These are phyloP conservation scores for Ceratitis capitata DNA, from an alignment of 1,140 invertebrate genomes.

Conservation along the genomic window DNA sequence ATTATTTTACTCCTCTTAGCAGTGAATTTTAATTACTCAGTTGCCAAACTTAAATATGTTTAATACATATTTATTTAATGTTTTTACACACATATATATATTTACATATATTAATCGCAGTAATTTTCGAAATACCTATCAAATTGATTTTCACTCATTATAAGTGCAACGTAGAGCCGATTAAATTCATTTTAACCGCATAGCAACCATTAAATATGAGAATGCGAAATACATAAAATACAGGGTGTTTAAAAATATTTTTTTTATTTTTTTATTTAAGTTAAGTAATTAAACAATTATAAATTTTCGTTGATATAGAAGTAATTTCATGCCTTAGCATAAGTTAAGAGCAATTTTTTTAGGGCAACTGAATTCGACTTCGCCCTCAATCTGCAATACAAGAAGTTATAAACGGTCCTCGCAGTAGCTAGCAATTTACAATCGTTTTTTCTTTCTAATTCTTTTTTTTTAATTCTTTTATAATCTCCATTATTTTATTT, in stretches of 20 bases:
- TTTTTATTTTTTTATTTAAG: neutral
- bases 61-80: neutral
- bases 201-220: neutral
- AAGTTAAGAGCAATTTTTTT: no score
- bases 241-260: neutral
- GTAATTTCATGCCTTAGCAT: no score
- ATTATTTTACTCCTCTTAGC: neutral
- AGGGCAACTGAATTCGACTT: no score
- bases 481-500: no score
- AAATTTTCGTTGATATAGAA: no score
- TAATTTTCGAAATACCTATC: neutral
- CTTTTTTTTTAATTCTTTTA: no score
- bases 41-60: neutral
- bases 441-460: no score
- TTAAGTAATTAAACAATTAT: no score
- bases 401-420: no score
- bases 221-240: neutral
- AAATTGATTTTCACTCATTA: neutral
- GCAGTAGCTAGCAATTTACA: no score
- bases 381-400: no score
- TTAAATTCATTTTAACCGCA: constrained; percentile 8
- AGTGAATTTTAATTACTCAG: neutral
- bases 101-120: neutral
- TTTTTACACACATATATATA: neutral
- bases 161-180: neutral